Evolutionary conservation across 2,888 invertebrate genomes (phyloP), one percentile per base, ranked within the genome.

Genomic region (Caenorhabditis sp.): DNA sequence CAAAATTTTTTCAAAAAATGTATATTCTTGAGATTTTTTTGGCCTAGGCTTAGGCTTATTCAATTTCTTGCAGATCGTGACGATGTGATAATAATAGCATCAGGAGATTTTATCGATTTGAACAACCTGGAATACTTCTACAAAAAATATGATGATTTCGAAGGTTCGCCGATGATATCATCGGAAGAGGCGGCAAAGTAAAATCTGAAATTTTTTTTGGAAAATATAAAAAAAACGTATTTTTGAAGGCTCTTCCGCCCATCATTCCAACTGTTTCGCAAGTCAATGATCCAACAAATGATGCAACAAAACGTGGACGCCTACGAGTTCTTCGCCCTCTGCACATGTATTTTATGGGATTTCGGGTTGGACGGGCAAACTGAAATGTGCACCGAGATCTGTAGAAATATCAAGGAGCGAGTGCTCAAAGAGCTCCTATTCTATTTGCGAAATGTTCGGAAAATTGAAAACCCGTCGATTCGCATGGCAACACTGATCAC

Each of bases 41-140:
- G n/a, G n/a, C n/a, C n/a, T n/a, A n/a, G n/a, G n/a, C n/a, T n/a
- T n/a, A n/a, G n/a, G n/a, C 36, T 36, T 5, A 36, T 36, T 36
- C 5, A 36, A 36, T n/a, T 36, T 19, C 5, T 57, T 57, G 10
- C 21, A 58, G 58, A 59, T 31, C 21, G 59, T 68, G 6, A 65
- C 43, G 1, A 65, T 19, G 73, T 65, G 0, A 26, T 68, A 0
- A 62, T 73, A 21, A 23, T 65, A 0, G 62, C 68, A 1, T 73
- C 73, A 36, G 73, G 73, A 6, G 73, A 73, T 57, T 73, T 65
- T 55, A 68, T 73, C 10, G 73, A 73, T 21, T 63, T 66, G 1
- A 36, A 67, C 3, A 65, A 73, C 3, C 31, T 73, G 5, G 58
- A 62, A 3, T 58, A 26, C 10, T 73, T 68, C 50, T 43, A 10